These are phyloP conservation scores for Hipposideros armiger DNA, from an alignment of 2,113 vertebrate genomes.

Conservation along the genomic window DNA sequence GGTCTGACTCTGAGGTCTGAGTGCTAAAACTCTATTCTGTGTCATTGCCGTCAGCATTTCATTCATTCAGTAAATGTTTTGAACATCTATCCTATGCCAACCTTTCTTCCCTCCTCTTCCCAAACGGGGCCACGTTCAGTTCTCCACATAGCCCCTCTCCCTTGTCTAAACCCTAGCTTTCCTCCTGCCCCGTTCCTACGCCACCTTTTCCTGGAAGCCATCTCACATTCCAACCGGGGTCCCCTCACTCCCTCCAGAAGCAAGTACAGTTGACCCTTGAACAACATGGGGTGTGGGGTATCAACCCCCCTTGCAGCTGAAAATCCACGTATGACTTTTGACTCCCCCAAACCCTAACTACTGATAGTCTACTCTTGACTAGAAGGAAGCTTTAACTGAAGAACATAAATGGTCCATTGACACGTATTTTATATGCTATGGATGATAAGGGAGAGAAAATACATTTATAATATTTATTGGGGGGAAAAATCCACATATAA, in stretches of 20 bases:
- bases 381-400: background rate
- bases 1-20: background rate
- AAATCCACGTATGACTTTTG: background rate
- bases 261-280: background rate
- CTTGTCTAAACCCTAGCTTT: background rate
- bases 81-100: background rate
- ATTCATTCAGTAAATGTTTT: too few relatives aligned
- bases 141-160: background rate
- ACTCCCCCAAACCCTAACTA: too few relatives aligned
- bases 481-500: background rate
- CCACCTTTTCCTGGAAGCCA: background rate
- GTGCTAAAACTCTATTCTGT: fast-evolving
- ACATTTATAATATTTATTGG: background rate
- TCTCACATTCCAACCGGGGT: background rate
- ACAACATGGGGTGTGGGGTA: background rate
- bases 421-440: background rate
- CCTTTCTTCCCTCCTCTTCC: background rate
- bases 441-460: background rate
- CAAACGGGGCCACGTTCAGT: fast-evolving
- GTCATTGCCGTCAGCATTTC: background rate
- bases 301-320: background rate
- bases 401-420: background rate
- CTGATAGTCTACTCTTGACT: background rate
- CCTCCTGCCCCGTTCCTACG: background rate
- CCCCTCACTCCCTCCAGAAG: background rate